A percentile compares a stretch with the other conserved stretches of the same genome.
Conservation (phyloP, 2,797 vertebrate species). For the Hozukius guyotensis region DNA sequence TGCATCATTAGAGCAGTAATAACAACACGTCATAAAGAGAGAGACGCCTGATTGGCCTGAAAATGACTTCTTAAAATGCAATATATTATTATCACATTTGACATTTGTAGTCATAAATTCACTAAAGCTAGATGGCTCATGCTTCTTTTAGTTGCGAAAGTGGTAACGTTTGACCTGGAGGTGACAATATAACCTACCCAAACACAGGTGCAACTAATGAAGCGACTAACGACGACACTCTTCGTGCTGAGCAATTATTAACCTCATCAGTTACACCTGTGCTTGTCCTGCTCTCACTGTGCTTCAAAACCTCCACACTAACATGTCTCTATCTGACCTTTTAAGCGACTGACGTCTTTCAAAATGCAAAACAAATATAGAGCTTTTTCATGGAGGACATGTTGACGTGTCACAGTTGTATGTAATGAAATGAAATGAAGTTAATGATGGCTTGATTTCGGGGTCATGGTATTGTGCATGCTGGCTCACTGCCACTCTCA, state of each 20-base stretch:
- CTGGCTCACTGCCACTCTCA: not conserved
- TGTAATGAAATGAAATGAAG: not conserved
- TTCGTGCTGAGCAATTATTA: not conserved
- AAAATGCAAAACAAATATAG: not conserved
- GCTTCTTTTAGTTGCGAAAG: not conserved
- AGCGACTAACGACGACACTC: not conserved
- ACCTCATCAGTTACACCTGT: not conserved
- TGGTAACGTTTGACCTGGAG: not conserved
- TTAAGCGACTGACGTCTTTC: not conserved
- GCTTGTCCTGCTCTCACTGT: not conserved
- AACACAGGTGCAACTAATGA: not conserved
- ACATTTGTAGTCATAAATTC: not conserved
- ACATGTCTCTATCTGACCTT: not conserved
- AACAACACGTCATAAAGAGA: constrained; percentile 60
- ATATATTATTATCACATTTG: constrained; percentile 48
- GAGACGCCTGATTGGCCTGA: constrained; percentile 66
- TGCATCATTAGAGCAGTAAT: constrained; percentile 79
- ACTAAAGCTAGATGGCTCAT: not conserved
- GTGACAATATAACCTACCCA: not conserved
- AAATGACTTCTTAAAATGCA: constrained; percentile 68
- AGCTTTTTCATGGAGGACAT: not conserved
- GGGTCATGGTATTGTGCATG: not conserved
- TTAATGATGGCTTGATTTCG: not conserved
- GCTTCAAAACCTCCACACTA: not conserved
- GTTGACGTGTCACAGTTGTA: not conserved